These are phyloP conservation scores for Schrankia costaestrigalis DNA, from an alignment of 2,888 invertebrate genomes.

Conservation along the genomic window DNA sequence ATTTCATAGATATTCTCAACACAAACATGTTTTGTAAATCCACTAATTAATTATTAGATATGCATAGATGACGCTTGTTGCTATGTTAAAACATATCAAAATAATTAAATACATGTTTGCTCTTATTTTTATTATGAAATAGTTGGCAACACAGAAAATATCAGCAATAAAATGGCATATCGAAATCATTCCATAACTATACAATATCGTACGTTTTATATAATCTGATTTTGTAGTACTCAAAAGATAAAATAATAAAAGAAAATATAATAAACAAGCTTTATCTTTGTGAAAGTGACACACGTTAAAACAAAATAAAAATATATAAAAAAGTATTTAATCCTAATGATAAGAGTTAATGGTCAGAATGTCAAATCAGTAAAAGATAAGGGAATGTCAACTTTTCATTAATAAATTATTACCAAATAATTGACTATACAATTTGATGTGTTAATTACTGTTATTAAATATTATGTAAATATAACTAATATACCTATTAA, in stretches of 20 bases:
- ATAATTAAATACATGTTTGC: no score
- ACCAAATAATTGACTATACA: neutral
- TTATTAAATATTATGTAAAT: no score
- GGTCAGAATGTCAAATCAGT: no score
- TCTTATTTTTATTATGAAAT: neutral
- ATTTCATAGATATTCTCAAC: no score
- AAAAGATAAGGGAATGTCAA: no score
- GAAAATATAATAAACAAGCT: neutral
- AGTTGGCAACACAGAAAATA: neutral
- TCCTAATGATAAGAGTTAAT: neutral
- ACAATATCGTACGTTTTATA: slow-evolving; percentile 1
- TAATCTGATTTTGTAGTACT: slow-evolving; percentile 5
- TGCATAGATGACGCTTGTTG: no score
- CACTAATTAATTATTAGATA: no score
- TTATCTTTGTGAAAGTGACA: slow-evolving; percentile 9
- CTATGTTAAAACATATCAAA: no score
- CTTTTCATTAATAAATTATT: neutral
- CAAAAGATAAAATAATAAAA: slow-evolving; percentile 4
- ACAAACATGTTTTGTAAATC: no score
- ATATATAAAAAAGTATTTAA: neutral
- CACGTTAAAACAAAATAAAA: slow-evolving; percentile 4
- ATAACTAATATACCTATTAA: no score
- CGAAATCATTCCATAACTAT: slow-evolving; percentile 1
- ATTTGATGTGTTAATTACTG: no score
- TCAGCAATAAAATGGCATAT: neutral